A percentile compares a stretch with the other conserved stretches of the same genome.
phyloP scores from a whole-genome alignment of 2,888 invertebrate genomes.

The Leucophenga maculata region DNA sequence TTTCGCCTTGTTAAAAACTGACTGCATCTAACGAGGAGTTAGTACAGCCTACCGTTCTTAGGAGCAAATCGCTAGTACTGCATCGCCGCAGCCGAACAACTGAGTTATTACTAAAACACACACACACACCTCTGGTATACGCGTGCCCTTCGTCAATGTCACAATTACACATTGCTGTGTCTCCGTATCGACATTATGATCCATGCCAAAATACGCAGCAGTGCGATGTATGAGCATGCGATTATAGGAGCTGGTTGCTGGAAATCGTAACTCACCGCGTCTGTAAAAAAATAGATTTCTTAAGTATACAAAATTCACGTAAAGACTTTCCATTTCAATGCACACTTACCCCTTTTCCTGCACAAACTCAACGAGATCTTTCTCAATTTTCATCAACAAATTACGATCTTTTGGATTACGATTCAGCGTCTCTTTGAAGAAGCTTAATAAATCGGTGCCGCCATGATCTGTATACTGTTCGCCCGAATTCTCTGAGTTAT shows the following conservation, averaged over 20 bases:
- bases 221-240: conserved; percentile 96
- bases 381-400: conserved; percentile 89
- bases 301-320: not conserved
- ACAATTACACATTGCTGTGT: conserved; percentile 87
- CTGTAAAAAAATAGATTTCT: conserved; percentile 69
- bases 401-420: conserved; percentile 90
- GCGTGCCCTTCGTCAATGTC: conserved; percentile 79
- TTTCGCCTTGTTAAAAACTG: too few relatives aligned
- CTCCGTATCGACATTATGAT: conserved; percentile 91
- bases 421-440: conserved; percentile 92
- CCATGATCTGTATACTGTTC: conserved; percentile 82
- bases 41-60: too few relatives aligned
- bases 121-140: conserved; percentile 70
- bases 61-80: too few relatives aligned
- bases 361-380: conserved; percentile 86
- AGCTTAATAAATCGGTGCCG: conserved; percentile 87
- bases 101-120: not conserved
- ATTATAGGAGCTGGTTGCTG: conserved; percentile 95
- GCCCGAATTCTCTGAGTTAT: conserved; percentile 80
- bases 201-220: conserved; percentile 94
- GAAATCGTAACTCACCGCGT: conserved; percentile 87
- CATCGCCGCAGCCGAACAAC: too few relatives aligned
- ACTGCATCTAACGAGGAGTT: too few relatives aligned
- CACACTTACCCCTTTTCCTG: conserved; percentile 82
- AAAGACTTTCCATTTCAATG: too few relatives aligned